phyloP scores from a whole-genome alignment of 2,797 vertebrate genomes.

The Cyprinodon diabolis region DNA sequence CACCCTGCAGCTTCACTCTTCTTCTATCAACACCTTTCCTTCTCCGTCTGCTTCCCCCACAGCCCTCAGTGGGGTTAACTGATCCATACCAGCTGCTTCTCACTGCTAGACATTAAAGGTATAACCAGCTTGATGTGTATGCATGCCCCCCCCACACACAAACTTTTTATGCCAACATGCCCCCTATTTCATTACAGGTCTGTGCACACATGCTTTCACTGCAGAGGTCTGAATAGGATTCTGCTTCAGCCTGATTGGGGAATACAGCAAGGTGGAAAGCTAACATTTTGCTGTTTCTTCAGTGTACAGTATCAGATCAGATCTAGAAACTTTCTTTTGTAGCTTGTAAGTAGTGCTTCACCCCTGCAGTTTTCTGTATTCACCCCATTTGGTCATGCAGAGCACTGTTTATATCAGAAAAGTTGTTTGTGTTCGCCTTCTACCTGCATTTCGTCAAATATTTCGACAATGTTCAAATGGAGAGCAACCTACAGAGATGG shows the following conservation, averaged over 20 bases:
- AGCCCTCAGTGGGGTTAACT: conserved; percentile 51
- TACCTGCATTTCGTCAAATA: not conserved
- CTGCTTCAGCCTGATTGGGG: conserved; percentile 5
- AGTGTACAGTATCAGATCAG: too few species aligned
- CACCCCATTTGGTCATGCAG: not conserved
- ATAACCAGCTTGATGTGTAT: conserved; percentile 27
- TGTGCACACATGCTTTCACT: not conserved
- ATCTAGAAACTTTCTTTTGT: not conserved
- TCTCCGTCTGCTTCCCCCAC: conserved; percentile 22
- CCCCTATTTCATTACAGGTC: conserved; percentile 19
- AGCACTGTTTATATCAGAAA: not conserved
- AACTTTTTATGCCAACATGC: conserved; percentile 32
- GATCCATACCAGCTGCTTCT: conserved; percentile 59
- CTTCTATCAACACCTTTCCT: conserved; percentile 35
- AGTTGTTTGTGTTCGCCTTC: not conserved
- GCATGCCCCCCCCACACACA: conserved; percentile 16
- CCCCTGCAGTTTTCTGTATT: not conserved
- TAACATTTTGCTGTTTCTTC: not conserved
- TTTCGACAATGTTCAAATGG: not conserved
- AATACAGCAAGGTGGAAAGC: not conserved
- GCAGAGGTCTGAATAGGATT: not conserved
- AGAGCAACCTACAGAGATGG: not conserved
- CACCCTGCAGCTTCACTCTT: conserved; percentile 21
- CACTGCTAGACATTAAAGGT: conserved; percentile 33
- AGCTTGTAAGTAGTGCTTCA: not conserved